These are phyloP conservation scores for Zaprionus vittiger DNA, from an alignment of 1,140 invertebrate species.

Conservation along the genomic window DNA sequence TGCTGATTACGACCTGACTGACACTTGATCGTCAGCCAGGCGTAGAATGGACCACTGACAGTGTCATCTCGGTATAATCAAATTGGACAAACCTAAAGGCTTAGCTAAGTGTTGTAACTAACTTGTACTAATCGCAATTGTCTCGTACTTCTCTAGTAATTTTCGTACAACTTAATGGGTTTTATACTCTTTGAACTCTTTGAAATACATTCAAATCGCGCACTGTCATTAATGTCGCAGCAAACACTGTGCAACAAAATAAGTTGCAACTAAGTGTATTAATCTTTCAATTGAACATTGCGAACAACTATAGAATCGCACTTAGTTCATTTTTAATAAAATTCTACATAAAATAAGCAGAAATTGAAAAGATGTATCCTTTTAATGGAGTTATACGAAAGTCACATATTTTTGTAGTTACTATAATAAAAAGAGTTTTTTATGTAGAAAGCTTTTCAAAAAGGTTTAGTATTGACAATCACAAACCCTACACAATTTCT, in stretches of 20 bases:
- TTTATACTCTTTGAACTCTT: conserved; percentile 17
- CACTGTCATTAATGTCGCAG: background rate
- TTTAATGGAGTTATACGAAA: too few relatives aligned
- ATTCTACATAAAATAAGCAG: too few relatives aligned
- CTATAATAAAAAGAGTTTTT: too few relatives aligned
- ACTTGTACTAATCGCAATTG: background rate
- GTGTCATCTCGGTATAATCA: conserved; percentile 10
- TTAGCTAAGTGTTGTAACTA: conserved; percentile 14
- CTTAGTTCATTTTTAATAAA: too few relatives aligned
- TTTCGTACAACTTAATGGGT: background rate
- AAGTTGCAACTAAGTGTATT: background rate
- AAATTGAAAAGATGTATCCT: too few relatives aligned
- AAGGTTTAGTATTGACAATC: too few relatives aligned
- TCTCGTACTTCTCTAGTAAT: background rate
- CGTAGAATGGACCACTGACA: conserved; percentile 18
- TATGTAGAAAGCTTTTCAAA: too few relatives aligned
- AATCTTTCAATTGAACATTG: too few relatives aligned
- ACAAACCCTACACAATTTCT: too few relatives aligned
- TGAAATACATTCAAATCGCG: conserved; percentile 1
- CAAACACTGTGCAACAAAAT: conserved; percentile 13
- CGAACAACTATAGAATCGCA: too few relatives aligned
- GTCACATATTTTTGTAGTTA: too few relatives aligned
- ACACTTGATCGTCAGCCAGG: conserved; percentile 31
- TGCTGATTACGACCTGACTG: conserved; percentile 37
- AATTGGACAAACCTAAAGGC: conserved; percentile 3